These are phyloP conservation scores for Campoplex nolae DNA, from an alignment of 2,888 invertebrate species.

Conservation along the genomic window DNA sequence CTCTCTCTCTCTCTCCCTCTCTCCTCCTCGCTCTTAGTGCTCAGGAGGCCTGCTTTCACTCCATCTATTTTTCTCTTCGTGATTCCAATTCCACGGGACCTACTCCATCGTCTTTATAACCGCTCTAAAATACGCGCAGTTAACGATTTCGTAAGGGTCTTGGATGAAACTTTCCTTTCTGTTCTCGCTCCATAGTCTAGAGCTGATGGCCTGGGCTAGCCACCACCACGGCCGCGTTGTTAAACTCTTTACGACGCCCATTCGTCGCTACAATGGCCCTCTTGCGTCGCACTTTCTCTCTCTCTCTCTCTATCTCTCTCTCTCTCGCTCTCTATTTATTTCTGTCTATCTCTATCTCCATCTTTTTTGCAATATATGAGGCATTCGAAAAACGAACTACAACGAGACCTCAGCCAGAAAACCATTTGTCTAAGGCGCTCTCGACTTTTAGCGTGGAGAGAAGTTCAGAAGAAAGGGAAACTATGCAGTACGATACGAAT, in stretches of 20 bases:
- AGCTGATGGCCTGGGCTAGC: constrained; percentile 59
- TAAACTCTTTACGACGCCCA: constrained; percentile 83
- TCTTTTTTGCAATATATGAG: constrained; percentile 42
- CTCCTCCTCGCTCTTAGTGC: neutral
- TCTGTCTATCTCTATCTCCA: neutral
- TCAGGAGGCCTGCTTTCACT: constrained; percentile 75
- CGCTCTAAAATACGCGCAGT: constrained; percentile 80
- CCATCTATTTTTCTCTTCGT: constrained; percentile 42
- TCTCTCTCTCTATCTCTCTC: constrained; percentile 28
- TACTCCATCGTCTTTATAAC: constrained; percentile 74
- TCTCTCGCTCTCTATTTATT: neutral
- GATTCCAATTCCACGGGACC: constrained; percentile 74
- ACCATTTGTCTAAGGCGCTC: constrained; percentile 67
- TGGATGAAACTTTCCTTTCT: constrained; percentile 78
- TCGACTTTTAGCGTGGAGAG: constrained; percentile 62
- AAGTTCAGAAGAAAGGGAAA: constrained; percentile 40
- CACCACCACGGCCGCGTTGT: constrained; percentile 74
- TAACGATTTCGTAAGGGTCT: constrained; percentile 80
- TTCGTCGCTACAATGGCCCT: constrained; percentile 78
- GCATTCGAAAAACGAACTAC: constrained; percentile 63
- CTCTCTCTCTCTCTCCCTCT: neutral
- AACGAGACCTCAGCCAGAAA: constrained; percentile 68
- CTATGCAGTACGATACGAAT: constrained; percentile 12
- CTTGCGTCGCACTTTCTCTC: constrained; percentile 46
- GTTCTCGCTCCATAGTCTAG: constrained; percentile 60